A percentile compares a stretch with the other conserved stretches of the same genome.
phyloP scores from a whole-genome alignment of 2,797 vertebrate species.

The Rhinella marina region DNA sequence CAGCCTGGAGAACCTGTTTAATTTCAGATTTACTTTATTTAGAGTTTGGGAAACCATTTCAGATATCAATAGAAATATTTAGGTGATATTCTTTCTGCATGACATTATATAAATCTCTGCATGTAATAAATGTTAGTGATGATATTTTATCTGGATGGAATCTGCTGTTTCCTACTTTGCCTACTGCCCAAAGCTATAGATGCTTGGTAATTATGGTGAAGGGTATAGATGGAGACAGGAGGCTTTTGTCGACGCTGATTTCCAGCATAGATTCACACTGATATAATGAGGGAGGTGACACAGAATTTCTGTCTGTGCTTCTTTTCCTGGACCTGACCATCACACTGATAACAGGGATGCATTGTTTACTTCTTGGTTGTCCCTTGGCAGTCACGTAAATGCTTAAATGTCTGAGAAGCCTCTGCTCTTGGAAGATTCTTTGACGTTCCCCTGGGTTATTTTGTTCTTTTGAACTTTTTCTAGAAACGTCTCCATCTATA shows the following conservation, averaged over 20 bases:
- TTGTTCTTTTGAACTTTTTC: background rate
- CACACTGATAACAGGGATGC: background rate
- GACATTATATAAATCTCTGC: background rate
- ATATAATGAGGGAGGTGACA: background rate
- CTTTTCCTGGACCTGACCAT: background rate
- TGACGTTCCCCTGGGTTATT: background rate
- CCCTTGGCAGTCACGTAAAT: background rate
- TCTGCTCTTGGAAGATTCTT: background rate
- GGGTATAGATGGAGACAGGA: background rate
- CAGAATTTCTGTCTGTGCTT: background rate
- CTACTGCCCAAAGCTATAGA: background rate
- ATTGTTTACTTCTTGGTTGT: background rate
- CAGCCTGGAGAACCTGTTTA: too few relatives aligned
- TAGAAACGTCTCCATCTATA: background rate
- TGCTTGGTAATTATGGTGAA: background rate
- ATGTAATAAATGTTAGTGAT: background rate
- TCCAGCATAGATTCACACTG: background rate
- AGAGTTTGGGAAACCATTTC: too few relatives aligned
- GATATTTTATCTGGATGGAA: background rate
- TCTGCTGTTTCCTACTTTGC: background rate
- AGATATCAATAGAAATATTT: background rate
- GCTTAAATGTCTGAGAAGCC: background rate
- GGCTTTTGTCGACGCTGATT: background rate
- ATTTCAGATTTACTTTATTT: too few relatives aligned
- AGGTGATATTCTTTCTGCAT: background rate